Percentiles rank a stretch among this genome's conserved stretches.
These are phyloP conservation scores for Megaleporinus macrocephalus DNA, from an alignment of 2,113 vertebrate species.

Conservation along the genomic window DNA sequence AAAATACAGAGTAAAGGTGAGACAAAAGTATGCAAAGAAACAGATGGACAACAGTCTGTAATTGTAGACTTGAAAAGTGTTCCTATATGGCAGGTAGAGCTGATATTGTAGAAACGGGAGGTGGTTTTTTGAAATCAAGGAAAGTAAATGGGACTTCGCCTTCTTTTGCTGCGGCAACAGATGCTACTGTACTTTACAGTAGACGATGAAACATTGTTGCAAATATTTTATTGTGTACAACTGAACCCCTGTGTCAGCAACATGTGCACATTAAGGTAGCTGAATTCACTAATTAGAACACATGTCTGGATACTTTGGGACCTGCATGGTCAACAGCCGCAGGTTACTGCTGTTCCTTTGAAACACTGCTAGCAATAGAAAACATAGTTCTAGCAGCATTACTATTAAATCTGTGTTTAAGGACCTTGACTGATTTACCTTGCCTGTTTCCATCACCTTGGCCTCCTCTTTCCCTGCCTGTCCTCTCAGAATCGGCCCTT, in stretches of 20 bases:
- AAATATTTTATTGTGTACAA: no score
- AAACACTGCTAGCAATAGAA: neutral
- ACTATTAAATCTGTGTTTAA: neutral
- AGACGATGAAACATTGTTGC: no score
- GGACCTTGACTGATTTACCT: neutral
- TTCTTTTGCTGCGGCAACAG: no score
- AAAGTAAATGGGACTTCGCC: no score
- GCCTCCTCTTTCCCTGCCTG: neutral
- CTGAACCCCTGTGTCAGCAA: neutral
- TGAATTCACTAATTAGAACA: neutral
- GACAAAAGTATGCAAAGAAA: no score
- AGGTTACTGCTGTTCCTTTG: neutral
- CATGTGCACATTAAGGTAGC: neutral
- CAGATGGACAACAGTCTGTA: no score
- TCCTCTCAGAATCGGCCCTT: slow-evolving; percentile 86
- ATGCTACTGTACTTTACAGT: no score
- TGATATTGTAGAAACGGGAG: no score
- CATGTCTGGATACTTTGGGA: neutral
- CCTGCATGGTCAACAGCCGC: neutral
- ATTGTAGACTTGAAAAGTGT: no score
- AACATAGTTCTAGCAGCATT: neutral
- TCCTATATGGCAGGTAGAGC: no score
- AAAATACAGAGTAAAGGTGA: no score
- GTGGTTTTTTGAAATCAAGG: no score
- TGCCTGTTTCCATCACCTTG: neutral